Percentiles rank a stretch among this genome's conserved stretches.
Conservation (phyloP, 2,888 invertebrate genomes). For the Tetheella fluctuosa region DNA sequence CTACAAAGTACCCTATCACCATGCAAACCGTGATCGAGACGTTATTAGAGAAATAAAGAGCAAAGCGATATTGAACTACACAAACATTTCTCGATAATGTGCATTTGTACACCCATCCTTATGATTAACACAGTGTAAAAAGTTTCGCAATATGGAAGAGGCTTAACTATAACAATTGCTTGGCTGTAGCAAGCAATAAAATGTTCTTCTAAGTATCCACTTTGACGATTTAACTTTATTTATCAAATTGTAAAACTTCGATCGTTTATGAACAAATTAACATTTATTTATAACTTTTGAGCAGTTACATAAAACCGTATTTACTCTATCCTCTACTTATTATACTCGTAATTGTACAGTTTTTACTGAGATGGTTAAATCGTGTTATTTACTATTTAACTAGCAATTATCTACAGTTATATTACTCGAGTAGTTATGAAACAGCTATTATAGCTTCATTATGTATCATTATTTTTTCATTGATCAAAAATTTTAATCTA, state of each 20-base stretch:
- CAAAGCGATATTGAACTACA: no score
- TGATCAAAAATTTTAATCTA: neutral
- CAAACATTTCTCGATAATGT: neutral
- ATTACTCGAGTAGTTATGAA: neutral
- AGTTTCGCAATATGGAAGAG: no score
- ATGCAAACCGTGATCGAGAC: no score
- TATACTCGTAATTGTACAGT: slow-evolving; percentile 3
- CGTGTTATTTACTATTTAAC: neutral
- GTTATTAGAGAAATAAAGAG: no score
- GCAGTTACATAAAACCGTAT: neutral
- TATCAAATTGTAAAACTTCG: neutral
- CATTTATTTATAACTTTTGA: neutral
- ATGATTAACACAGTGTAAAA: neutral
- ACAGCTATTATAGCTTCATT: neutral
- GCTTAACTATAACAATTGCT: no score
- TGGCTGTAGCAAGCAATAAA: no score
- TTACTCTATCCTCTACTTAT: neutral
- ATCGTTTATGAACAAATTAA: no score
- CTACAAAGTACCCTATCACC: no score
- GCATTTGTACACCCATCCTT: neutral
- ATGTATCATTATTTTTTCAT: neutral
- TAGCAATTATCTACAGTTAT: neutral
- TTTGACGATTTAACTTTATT: neutral
- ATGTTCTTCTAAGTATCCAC: no score
- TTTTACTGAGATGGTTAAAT: neutral